phyloP scores from a whole-genome alignment of 1,140 invertebrate genomes.

The Drosophila repletoides region DNA sequence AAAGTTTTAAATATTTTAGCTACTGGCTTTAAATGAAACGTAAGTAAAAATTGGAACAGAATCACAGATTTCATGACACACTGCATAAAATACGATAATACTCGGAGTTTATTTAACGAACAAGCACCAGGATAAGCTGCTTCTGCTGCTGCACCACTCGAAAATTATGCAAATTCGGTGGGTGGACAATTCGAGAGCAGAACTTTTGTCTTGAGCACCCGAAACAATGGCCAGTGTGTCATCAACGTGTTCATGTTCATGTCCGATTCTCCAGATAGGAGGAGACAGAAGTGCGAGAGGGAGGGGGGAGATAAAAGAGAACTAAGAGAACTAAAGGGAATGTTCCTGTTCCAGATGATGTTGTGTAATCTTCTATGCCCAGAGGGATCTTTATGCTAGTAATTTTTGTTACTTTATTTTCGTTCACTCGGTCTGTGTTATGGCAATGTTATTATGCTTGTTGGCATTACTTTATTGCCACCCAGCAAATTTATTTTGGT shows the following conservation, averaged over 20 bases:
- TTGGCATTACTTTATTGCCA: conserved; percentile 50
- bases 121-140: conserved; percentile 11
- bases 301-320: conserved; percentile 17
- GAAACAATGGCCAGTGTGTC: conserved; percentile 13
- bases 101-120: conserved; percentile 56
- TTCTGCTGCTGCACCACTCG: not conserved
- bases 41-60: conserved; percentile 50
- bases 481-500: no score
- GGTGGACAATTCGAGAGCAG: not conserved
- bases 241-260: conserved; percentile 5
- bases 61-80: conserved; percentile 53
- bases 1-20: no score
- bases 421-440: no score
- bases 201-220: not conserved
- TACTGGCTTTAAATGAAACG: no score
- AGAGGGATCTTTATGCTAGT: conserved; percentile 25
- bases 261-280: not conserved
- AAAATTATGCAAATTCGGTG: conserved; percentile 27
- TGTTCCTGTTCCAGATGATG: conserved; percentile 40
- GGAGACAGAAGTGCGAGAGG: no score
- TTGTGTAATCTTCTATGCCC: conserved; percentile 46
- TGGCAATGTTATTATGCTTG: conserved; percentile 39
- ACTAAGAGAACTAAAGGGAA: no score
- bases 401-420: conserved; percentile 33
- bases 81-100: conserved; percentile 64